Conservation (phyloP, 2,797 vertebrate species). For the Sarcophilus harrisii region DNA sequence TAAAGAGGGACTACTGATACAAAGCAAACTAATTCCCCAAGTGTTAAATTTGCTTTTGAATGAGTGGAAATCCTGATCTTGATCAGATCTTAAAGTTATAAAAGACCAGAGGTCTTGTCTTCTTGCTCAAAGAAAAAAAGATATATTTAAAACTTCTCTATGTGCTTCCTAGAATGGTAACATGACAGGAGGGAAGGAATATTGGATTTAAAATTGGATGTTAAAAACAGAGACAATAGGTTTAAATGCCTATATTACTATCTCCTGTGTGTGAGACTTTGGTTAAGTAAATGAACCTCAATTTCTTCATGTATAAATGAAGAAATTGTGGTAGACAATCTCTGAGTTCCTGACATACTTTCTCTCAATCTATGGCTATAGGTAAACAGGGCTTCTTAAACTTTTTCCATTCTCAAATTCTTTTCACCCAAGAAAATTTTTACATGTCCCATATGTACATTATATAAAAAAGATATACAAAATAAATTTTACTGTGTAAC, state of each 20-base stretch:
- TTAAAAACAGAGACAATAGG: background rate
- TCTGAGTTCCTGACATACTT: background rate
- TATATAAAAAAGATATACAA: too few species aligned
- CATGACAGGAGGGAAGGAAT: background rate
- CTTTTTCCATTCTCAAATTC: too few species aligned
- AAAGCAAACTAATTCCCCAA: slow-evolving; percentile 30
- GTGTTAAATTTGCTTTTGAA: background rate
- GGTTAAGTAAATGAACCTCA: background rate
- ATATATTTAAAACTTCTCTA: background rate
- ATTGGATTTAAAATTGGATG: too few species aligned
- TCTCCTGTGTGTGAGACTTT: background rate
- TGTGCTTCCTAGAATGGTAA: background rate
- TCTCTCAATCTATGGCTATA: background rate
- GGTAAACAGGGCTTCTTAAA: background rate
- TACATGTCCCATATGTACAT: too few species aligned
- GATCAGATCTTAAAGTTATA: background rate
- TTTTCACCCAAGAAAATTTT: too few species aligned
- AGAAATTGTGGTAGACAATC: background rate
- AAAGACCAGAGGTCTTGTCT: background rate
- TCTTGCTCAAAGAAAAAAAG: background rate
- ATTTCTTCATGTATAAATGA: background rate
- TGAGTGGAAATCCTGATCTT: slow-evolving; percentile 9
- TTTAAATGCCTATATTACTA: background rate
- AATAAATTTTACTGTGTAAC: too few species aligned
- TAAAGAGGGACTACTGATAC: background rate